phyloP scores from a whole-genome alignment of 2,888 invertebrate species.

The Cosmopolites sordidus region DNA sequence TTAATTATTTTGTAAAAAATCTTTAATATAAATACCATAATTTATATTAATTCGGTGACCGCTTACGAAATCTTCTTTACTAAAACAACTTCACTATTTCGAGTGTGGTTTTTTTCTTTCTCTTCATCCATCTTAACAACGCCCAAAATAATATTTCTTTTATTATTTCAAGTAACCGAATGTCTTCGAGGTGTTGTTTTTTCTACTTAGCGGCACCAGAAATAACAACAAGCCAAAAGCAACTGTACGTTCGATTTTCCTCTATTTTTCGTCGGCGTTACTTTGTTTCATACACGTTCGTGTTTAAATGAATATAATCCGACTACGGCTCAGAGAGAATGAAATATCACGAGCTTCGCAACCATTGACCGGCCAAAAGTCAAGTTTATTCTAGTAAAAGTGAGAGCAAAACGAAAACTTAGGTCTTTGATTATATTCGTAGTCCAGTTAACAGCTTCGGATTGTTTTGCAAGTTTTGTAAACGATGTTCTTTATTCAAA shows the following conservation, averaged over 20 bases:
- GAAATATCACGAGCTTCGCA: constrained; percentile 19
- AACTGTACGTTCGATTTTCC: constrained; percentile 15
- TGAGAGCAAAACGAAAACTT: too few relatives aligned
- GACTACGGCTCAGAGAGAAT: constrained; percentile 9
- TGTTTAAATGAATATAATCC: constrained; percentile 24
- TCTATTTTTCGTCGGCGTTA: constrained; percentile 18
- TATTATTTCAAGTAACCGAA: constrained; percentile 17
- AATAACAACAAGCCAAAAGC: constrained; percentile 16
- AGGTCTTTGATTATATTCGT: too few relatives aligned
- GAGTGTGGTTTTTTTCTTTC: too few relatives aligned
- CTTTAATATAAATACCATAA: too few relatives aligned
- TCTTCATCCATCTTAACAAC: neutral
- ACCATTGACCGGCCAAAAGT: neutral
- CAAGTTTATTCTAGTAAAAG: neutral
- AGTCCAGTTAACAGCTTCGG: too few relatives aligned
- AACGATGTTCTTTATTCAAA: too few relatives aligned
- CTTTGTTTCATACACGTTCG: constrained; percentile 12
- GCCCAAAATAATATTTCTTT: constrained; percentile 8
- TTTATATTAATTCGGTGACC: too few relatives aligned
- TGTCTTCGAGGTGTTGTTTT: constrained; percentile 17
- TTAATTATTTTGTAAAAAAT: too few relatives aligned
- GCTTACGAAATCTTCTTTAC: too few relatives aligned
- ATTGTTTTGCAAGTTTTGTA: too few relatives aligned
- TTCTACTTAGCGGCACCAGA: constrained; percentile 21
- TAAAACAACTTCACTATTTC: too few relatives aligned